Base-by-base conservation (phyloP, 2,113 vertebrate genomes). In the Upupa epops region DNA sequence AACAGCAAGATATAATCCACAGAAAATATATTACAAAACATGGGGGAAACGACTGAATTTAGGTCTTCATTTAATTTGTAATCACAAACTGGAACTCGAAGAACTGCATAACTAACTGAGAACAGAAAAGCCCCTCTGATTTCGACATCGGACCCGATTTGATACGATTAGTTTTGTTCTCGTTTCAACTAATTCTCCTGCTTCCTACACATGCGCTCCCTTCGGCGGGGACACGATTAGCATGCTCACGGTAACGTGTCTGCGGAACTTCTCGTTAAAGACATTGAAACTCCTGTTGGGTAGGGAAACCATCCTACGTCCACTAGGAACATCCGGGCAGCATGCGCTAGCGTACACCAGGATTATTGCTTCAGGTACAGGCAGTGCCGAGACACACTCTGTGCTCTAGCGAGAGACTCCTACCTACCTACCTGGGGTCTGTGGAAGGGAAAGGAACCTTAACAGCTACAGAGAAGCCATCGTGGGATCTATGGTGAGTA, bases 321-420 rank as follows among this genome's bases (percentile, higher is more conserved):
- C 97, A 95, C 92, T 72, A 97, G 97, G 95, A 95, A 93, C 93
- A 95, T 34, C 92, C 64, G 92, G 97, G 96, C 96, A 97, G 97
- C 97, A 97, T 97, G 97, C 97, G 85, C 96, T 96, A 97, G 96
- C 88, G 95, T 86, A 96, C 95, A 90, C 94, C 22, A 95, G 97
- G 97, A 91, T 98, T 98, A 98, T 98, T 98, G 98, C 97, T 97
- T 97, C 95, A 93, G 96, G 96, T 97, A 83, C 95, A 88, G 96
- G 92, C 96, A 83, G 96, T 96, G 97, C 97, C 96, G 92, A 83
- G 5, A 93, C 91, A 95, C 96, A 63, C 96, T 86, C 96, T 86
- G 96, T 92, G 95, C 71, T 95, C 94, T 96, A 72, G 17, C 60
- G 40, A 78, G 12, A 93, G 92, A 88, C 89, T 96, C 92, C 86